Evolutionary conservation across 2,888 invertebrate genomes (phyloP).

Genomic region (Notodromas monacha): DNA sequence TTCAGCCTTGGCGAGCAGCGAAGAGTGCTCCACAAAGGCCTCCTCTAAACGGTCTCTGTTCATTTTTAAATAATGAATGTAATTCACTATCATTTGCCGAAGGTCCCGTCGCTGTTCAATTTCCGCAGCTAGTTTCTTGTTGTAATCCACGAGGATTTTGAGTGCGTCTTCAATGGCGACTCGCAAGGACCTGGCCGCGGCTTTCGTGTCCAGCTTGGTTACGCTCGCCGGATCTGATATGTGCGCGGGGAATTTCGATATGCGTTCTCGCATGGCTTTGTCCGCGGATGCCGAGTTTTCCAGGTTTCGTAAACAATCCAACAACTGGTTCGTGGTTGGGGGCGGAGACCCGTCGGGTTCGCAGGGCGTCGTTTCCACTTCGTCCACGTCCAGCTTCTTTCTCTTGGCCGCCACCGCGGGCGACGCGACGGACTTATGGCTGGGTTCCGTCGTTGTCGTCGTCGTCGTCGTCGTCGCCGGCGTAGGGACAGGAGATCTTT

Average conservation of each 20-base stretch:
- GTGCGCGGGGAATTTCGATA: slow-evolving; percentile 69
- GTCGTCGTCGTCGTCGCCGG: no score
- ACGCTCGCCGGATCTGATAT: slow-evolving; percentile 65
- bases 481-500: no score
- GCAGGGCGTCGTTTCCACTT: no score
- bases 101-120: slow-evolving; percentile 60
- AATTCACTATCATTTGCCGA: slow-evolving; percentile 54
- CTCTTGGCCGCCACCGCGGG: no score
- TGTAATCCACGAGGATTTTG: slow-evolving; percentile 53
- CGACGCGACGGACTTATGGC: no score
- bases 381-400: no score
- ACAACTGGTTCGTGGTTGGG: no score
- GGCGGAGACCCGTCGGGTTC: no score
- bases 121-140: slow-evolving; percentile 47
- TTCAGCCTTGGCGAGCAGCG: no score
- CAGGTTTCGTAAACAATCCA: slow-evolving; percentile 35
- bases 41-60: slow-evolving; percentile 64
- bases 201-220: slow-evolving; percentile 33
- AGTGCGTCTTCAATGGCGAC: slow-evolving; percentile 26
- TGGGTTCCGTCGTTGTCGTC: no score
- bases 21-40: slow-evolving; percentile 11
- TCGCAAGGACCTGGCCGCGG: not conserved
- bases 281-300: slow-evolving; percentile 86
- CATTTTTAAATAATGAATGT: slow-evolving; percentile 47
- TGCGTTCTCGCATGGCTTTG: slow-evolving; percentile 60